phyloP scores from a whole-genome alignment of 2,797 vertebrate species.

The Megaceryle alcyon region DNA sequence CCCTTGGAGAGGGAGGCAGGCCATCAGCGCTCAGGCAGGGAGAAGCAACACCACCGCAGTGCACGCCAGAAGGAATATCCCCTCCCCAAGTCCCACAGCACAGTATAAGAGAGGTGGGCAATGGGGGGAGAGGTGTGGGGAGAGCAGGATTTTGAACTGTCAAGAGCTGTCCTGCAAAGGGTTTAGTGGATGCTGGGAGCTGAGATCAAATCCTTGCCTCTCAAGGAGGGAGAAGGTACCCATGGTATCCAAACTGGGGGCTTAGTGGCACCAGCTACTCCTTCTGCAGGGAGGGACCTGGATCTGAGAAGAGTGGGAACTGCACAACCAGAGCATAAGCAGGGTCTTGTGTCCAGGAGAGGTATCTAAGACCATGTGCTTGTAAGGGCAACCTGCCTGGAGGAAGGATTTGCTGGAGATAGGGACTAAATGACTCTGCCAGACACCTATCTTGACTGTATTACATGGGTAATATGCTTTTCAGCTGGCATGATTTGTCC shows the following conservation, averaged over 20 bases:
- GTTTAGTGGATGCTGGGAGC: not conserved
- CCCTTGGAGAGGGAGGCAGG: fast-evolving
- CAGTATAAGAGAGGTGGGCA: not conserved
- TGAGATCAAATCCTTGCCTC: not conserved
- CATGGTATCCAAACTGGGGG: not conserved
- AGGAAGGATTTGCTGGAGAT: not conserved
- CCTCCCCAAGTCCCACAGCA: fast-evolving
- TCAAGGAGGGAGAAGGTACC: not conserved
- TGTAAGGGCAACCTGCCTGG: not conserved
- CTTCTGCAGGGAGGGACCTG: not conserved
- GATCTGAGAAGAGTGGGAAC: not conserved
- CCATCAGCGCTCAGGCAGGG: not conserved
- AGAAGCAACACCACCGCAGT: not conserved
- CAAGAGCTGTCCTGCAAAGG: not conserved
- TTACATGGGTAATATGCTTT: not conserved
- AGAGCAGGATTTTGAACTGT: not conserved
- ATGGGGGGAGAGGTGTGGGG: fast-evolving
- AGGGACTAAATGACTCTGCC: not conserved
- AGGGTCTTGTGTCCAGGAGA: not conserved
- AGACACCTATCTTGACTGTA: not conserved
- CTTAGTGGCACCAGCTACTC: not conserved
- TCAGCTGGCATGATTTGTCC: not conserved
- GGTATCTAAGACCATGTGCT: not conserved
- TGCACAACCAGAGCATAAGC: fast-evolving
- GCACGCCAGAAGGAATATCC: not conserved